Conservation (phyloP, 2,797 vertebrate genomes). For the Chrosomus eos region DNA sequence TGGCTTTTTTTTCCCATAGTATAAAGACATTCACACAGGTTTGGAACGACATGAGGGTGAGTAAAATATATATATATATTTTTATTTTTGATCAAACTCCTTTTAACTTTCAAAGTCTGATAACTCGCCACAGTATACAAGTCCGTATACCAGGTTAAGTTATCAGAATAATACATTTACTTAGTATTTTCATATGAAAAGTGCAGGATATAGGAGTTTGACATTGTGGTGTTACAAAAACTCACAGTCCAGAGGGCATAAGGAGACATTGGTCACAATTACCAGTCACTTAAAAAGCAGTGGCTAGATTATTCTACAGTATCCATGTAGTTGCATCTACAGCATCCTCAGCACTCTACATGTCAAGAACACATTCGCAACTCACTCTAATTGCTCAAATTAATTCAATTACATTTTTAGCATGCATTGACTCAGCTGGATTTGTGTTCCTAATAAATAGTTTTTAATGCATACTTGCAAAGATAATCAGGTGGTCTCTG, state of each 20-base stretch:
- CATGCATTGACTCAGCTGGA: not conserved
- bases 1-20: not conserved
- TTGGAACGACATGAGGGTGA: not conserved
- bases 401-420: not conserved
- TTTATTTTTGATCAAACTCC: not conserved
- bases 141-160: not conserved
- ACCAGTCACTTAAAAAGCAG: constrained; percentile 13
- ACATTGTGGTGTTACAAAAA: not conserved
- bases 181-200: not conserved
- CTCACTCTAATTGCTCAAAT: not conserved
- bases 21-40: not conserved
- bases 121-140: not conserved
- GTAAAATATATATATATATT: not conserved
- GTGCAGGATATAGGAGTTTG: not conserved
- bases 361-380: not conserved
- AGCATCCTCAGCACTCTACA: not conserved
- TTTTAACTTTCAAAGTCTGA: not conserved
- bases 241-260: not conserved
- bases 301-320: not conserved
- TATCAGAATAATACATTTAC: not conserved
- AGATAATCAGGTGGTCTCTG: not conserved
- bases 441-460: not conserved
- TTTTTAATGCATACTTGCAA: not conserved
- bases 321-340: not conserved
- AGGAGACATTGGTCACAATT: not conserved